phyloP scores from a whole-genome alignment of 2,797 vertebrate genomes.

The Ibycter americanus region DNA sequence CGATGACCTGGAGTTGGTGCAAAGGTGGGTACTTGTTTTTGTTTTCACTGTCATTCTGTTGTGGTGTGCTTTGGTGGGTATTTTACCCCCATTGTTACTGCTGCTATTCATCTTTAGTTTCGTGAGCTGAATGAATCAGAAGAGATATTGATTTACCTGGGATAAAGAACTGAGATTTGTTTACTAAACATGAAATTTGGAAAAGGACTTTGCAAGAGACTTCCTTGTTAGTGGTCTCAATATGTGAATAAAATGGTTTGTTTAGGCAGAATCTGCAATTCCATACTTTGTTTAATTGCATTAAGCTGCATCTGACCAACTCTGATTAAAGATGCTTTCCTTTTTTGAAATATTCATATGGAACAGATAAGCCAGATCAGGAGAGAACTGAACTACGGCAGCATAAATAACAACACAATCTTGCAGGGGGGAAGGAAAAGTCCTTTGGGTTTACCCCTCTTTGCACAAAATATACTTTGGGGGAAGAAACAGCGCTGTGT shows the following conservation, averaged over 20 bases:
- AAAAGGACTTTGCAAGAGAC: not conserved
- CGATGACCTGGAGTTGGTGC: not conserved
- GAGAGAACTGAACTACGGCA: not conserved
- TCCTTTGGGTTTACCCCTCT: not conserved
- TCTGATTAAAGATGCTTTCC: not conserved
- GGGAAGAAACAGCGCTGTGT: not conserved
- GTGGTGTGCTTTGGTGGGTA: not conserved
- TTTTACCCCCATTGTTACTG: not conserved
- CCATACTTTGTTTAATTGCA: not conserved
- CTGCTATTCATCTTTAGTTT: not conserved
- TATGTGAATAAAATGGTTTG: not conserved
- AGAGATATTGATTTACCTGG: not conserved
- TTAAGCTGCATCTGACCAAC: not conserved
- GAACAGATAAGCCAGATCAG: not conserved
- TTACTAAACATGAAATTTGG: not conserved
- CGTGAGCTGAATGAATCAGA: not conserved
- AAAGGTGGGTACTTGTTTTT: not conserved
- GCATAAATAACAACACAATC: not conserved
- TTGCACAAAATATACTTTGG: not conserved
- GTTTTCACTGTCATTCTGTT: not conserved
- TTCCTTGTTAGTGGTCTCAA: not conserved
- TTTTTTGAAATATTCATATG: not conserved
- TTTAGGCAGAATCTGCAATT: not conserved
- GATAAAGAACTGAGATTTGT: not conserved
- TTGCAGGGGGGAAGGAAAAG: not conserved